A percentile compares a stretch with the other conserved stretches of the same genome.
Conservation (phyloP, 2,888 invertebrate genomes). For the Andrena hattorfiana region DNA sequence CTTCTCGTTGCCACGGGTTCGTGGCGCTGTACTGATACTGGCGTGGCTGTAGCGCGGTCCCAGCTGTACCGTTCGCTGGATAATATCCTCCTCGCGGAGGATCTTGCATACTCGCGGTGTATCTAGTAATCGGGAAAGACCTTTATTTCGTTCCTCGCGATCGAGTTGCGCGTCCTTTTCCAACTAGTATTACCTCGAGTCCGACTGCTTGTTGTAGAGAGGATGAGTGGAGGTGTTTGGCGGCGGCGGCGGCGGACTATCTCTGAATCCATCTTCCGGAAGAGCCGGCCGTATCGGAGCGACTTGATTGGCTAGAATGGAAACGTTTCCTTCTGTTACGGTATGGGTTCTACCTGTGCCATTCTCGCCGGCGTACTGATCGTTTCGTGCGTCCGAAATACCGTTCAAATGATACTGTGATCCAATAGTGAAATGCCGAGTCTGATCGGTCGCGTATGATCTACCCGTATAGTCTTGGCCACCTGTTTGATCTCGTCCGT, state of each 20-base stretch:
- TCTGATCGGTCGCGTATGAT: conserved; percentile 62
- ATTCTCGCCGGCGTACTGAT: conserved; percentile 74
- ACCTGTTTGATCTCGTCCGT: conserved; percentile 43
- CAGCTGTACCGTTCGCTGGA: conserved; percentile 83
- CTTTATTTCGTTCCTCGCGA: background rate
- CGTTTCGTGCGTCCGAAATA: conserved; percentile 69
- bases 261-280: conserved; percentile 82
- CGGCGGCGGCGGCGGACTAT: conserved; percentile 88
- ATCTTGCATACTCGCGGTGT: conserved; percentile 91
- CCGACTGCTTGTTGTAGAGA: conserved; percentile 85
- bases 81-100: conserved; percentile 91
- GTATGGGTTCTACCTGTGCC: conserved; percentile 67
- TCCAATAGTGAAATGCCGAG: conserved; percentile 74
- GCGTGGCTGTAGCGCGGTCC: conserved; percentile 83
- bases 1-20: conserved; percentile 97
- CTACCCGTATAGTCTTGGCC: conserved; percentile 48
- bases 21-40: conserved; percentile 86
- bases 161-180: background rate
- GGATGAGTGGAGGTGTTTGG: conserved; percentile 91
- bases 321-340: conserved; percentile 66
- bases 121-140: conserved; percentile 79
- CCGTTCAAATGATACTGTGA: conserved; percentile 72
- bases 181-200: conserved; percentile 76
- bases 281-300: conserved; percentile 81
- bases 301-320: conserved; percentile 70